phyloP scores from a whole-genome alignment of 2,888 invertebrate genomes.

The Acronicta leporina region DNA sequence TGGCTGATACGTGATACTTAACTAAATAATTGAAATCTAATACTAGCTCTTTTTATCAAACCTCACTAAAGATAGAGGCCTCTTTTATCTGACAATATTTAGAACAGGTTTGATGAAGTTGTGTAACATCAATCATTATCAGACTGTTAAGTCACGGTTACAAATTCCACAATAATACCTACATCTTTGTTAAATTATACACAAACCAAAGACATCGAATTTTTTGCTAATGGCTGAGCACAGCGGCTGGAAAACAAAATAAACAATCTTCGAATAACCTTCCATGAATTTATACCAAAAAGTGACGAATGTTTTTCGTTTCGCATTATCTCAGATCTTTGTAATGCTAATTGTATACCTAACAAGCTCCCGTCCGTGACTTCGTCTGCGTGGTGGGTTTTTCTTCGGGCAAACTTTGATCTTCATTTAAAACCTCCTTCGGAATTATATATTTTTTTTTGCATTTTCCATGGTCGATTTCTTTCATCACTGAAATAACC shows the following conservation, averaged over 20 bases:
- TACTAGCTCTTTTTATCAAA: slow-evolving; percentile 4
- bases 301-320: slow-evolving; percentile 30
- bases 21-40: slow-evolving; percentile 19
- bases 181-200: slow-evolving; percentile 34
- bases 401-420: neutral
- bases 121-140: slow-evolving; percentile 26
- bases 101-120: slow-evolving; percentile 20
- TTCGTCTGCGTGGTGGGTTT: neutral
- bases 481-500: too few relatives aligned
- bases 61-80: slow-evolving; percentile 15
- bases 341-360: slow-evolving; percentile 43
- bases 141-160: slow-evolving; percentile 27
- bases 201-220: slow-evolving; percentile 7
- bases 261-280: slow-evolving; percentile 29
- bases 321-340: slow-evolving; percentile 42
- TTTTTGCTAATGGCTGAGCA: slow-evolving; percentile 30
- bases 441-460: neutral
- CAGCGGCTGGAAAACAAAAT: slow-evolving; percentile 34
- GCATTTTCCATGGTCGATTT: too few relatives aligned
- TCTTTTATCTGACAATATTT: slow-evolving; percentile 29
- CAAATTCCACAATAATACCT: slow-evolving; percentile 29
- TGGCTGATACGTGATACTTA: slow-evolving; percentile 13
- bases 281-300: slow-evolving; percentile 34
- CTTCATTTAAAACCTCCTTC: neutral
- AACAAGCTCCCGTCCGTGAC: slow-evolving; percentile 1